Percentiles rank a stretch among this genome's conserved stretches.
phyloP scores from a whole-genome alignment of 2,888 invertebrate genomes.

The Pheosia tremula region DNA sequence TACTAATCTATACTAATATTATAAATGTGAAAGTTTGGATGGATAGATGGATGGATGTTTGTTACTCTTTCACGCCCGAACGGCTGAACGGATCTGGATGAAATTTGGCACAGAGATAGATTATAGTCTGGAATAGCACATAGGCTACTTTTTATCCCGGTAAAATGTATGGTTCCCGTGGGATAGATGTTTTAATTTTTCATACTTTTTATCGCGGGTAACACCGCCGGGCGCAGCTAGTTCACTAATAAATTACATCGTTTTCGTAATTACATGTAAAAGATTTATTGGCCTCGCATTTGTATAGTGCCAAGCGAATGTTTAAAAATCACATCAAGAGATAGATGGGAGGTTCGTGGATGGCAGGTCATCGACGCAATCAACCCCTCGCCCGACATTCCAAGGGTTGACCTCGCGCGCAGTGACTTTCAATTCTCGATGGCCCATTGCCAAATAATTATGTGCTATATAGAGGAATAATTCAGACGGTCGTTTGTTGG shows the following conservation, averaged over 20 bases:
- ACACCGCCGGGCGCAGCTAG: too few relatives aligned
- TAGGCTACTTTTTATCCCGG: too few relatives aligned
- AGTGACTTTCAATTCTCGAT: constrained; percentile 38
- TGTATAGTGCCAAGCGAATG: background rate
- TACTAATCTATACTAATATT: too few relatives aligned
- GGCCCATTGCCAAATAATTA: constrained; percentile 49
- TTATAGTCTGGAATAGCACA: too few relatives aligned
- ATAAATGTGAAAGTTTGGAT: too few relatives aligned
- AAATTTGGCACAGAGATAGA: too few relatives aligned
- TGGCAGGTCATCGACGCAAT: constrained; percentile 29
- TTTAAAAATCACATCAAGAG: constrained; percentile 3
- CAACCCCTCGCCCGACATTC: constrained; percentile 13
- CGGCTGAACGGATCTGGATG: too few relatives aligned
- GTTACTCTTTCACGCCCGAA: too few relatives aligned
- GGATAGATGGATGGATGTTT: too few relatives aligned
- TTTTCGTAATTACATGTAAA: background rate
- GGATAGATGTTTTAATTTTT: too few relatives aligned
- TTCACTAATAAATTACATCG: background rate
- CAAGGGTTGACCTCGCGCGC: constrained; percentile 21
- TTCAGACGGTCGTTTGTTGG: constrained; percentile 40
- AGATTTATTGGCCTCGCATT: constrained; percentile 2
- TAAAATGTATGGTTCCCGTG: too few relatives aligned
- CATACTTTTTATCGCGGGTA: too few relatives aligned
- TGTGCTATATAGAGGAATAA: constrained; percentile 29
- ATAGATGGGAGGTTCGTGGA: constrained; percentile 7